Evolutionary conservation across 1,140 invertebrate species (phyloP).

Genomic region (Drosophila kepulauana): DNA sequence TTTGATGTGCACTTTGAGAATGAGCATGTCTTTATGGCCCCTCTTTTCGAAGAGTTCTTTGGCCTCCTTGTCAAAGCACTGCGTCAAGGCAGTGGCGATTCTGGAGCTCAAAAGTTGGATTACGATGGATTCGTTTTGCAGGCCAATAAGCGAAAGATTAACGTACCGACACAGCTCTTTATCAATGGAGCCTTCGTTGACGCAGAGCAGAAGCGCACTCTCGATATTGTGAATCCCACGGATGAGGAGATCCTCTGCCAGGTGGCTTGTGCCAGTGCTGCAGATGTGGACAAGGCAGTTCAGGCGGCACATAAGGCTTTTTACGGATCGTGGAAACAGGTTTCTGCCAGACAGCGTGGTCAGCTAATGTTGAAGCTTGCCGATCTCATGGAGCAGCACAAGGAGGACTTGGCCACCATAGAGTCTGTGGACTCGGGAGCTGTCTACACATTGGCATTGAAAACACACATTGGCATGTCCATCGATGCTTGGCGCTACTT

Average conservation of each 20-base stretch:
- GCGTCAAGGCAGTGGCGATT: slow-evolving; percentile 57
- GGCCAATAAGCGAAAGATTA: slow-evolving; percentile 93
- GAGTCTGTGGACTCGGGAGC: slow-evolving; percentile 97
- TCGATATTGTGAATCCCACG: slow-evolving; percentile 93
- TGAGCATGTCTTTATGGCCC: slow-evolving; percentile 97
- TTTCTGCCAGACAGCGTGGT: slow-evolving; percentile 93
- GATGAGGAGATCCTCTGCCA: slow-evolving; percentile 93
- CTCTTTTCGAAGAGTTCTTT: slow-evolving; percentile 94
- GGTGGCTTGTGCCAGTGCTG: slow-evolving; percentile 90
- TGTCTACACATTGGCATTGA: slow-evolving; percentile 97
- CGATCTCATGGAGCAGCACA: slow-evolving; percentile 96
- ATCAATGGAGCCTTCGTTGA: slow-evolving; percentile 96
- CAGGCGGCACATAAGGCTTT: slow-evolving; percentile 94
- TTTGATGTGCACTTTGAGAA: slow-evolving; percentile 91
- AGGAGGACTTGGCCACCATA: slow-evolving; percentile 97
- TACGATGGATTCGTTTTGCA: slow-evolving; percentile 90
- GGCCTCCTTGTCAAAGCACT: slow-evolving; percentile 75
- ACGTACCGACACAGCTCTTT: slow-evolving; percentile 95
- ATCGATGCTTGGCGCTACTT: slow-evolving; percentile 97
- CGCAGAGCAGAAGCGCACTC: slow-evolving; percentile 88
- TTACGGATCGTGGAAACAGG: slow-evolving; percentile 95
- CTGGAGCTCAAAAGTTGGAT: slow-evolving; percentile 86
- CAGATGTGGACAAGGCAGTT: slow-evolving; percentile 95
- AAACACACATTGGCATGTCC: slow-evolving; percentile 97
- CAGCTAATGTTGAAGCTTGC: slow-evolving; percentile 92